Conservation (phyloP, 2,113 vertebrate species). For the Blennius ocellaris region DNA sequence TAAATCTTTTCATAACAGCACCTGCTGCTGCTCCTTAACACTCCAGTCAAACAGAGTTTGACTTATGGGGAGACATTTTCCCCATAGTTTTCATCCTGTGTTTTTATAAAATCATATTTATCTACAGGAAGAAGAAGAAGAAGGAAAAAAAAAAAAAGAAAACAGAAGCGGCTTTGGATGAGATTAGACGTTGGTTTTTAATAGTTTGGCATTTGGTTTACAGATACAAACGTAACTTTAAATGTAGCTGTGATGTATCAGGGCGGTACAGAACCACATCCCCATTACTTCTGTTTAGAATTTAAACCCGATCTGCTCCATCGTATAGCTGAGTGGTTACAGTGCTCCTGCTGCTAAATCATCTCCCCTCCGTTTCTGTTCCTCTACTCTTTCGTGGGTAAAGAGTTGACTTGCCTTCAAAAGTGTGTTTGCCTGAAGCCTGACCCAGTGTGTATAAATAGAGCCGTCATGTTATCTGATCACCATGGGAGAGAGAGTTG, state of each 20-base stretch:
- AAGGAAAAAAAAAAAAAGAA: too few species aligned
- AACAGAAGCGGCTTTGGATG: too few species aligned
- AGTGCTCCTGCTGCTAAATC: background rate
- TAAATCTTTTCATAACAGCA: constrained; percentile 23
- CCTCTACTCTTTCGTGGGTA: background rate
- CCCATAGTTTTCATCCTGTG: too few species aligned
- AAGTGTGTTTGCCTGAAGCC: constrained; percentile 53
- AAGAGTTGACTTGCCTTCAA: constrained; percentile 29
- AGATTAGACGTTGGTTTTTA: too few species aligned
- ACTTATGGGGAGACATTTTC: too few species aligned
- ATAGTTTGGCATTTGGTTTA: background rate
- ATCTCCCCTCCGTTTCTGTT: constrained; percentile 6
- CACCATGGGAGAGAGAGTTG: constrained; percentile 75
- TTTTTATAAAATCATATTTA: too few species aligned
- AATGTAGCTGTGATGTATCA: too few species aligned
- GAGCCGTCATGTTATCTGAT: constrained; percentile 78
- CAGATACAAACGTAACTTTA: background rate
- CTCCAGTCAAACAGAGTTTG: too few species aligned
- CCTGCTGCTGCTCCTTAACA: constrained; percentile 7
- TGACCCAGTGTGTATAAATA: constrained; percentile 82
- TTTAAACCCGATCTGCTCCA: constrained; percentile 41
- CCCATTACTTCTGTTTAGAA: constrained; percentile 34
- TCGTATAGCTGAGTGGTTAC: constrained; percentile 19
- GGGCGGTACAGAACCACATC: background rate
- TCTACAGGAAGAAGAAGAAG: too few species aligned